Evolutionary conservation across 2,797 vertebrate genomes (phyloP), one percentile per base, ranked within the genome.

Genomic region (Chrosomus eos): DNA sequence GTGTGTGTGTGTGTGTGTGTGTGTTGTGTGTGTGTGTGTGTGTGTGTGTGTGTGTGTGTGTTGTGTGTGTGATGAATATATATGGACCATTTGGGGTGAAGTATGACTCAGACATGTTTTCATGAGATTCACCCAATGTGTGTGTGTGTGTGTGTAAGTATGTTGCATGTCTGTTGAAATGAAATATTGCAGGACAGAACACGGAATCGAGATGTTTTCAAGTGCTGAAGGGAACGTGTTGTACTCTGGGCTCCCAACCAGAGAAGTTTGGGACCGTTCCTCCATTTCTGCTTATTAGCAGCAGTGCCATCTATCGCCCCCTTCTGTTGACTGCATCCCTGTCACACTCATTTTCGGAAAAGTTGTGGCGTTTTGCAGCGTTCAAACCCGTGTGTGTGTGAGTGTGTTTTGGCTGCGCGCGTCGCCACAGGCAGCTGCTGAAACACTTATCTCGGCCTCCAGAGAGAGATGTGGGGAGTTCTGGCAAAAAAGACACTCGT

Each of bases 181-280:
- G 3, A 81, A 51, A 77, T 77, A 51, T 31, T 48, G 26, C 14
- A 53, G 70, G 45, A 33, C n/a, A 80, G 58, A 71, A 51, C 58
- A 40, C 68, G 45, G 51, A 67, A 66, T 70, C 5, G 16, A 51
- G 67, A 71, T 82, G 68, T 62, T 82, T 73, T 66, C 0, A 33
- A 75, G 40, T 4, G 10, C 23, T 66, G 23, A 66, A 38, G 31
- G 43, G 81, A 75, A 75, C 60, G 71, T 75, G 60, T 66, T 82
- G 82, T 88, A 80, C 76, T 84, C 81, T 75, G 83, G 83, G 75
- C 68, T 60, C 18, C 45, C 7, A 28, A 14, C 14, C 71, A 83
- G 71, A 83, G 67, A 21, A 66, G 43, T 74, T 66, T 75, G 43
- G 31, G 81, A 75, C 74, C 4, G 31, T n/a, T 51, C 11, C 45